These are phyloP conservation scores for Drosophila punjabiensis DNA, from an alignment of 1,140 invertebrate genomes.

Conservation along the genomic window DNA sequence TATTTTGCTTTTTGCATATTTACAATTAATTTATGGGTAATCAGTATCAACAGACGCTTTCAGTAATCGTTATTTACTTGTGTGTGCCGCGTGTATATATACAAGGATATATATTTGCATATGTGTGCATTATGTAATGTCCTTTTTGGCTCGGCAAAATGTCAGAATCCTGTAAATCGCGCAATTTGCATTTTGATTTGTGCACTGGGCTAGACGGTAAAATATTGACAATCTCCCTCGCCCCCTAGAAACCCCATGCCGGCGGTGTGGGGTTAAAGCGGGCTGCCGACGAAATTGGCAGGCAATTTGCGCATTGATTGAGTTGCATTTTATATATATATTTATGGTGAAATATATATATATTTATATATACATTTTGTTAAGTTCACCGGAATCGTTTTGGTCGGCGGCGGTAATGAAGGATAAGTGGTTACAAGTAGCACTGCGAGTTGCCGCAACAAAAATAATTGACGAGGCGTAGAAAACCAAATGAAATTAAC, in stretches of 20 bases:
- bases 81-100: conserved; percentile 18
- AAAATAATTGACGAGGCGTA: conserved; percentile 9
- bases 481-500: neutral
- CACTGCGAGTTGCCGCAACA: conserved; percentile 13
- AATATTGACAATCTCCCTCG: conserved; percentile 35
- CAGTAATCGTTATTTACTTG: conserved; percentile 80
- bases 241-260: neutral
- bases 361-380: conserved; percentile 4
- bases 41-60: conserved; percentile 80
- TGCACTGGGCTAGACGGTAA: conserved; percentile 62
- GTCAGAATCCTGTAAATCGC: conserved; percentile 66
- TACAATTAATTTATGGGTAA: conserved; percentile 83
- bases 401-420: conserved; percentile 38
- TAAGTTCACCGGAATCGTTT: conserved; percentile 37
- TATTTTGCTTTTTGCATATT: conserved; percentile 83
- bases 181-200: conserved; percentile 76
- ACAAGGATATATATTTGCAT: conserved; percentile 3
- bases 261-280: neutral
- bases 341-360: conserved; percentile 13
- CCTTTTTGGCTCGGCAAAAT: conserved; percentile 11
- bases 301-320: conserved; percentile 68
- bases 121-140: conserved; percentile 22
- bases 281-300: conserved; percentile 28
- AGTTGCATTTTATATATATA: conserved; percentile 56
- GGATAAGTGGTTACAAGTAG: conserved; percentile 39